Evolutionary conservation across 2,888 invertebrate genomes (phyloP).

Genomic region (Tillus elongatus): DNA sequence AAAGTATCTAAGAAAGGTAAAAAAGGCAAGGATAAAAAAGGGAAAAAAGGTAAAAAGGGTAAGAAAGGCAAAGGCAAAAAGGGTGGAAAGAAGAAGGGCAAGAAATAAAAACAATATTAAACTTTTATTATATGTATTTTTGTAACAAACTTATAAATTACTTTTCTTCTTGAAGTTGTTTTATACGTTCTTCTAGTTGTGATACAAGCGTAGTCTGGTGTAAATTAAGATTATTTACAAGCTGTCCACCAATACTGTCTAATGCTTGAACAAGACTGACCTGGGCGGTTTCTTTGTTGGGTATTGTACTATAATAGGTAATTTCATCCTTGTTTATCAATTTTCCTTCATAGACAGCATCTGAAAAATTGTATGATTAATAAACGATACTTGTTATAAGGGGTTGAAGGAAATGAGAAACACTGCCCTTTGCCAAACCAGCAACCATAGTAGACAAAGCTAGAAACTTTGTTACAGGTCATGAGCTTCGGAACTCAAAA

Average conservation of each 20-base stretch:
- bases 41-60: slow-evolving; percentile 20
- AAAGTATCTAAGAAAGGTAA: slow-evolving; percentile 14
- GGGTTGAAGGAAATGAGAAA: too few species aligned
- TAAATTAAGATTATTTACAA: slow-evolving; percentile 58
- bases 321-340: slow-evolving; percentile 62
- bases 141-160: slow-evolving; percentile 7
- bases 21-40: slow-evolving; percentile 18
- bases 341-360: slow-evolving; percentile 63
- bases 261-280: slow-evolving; percentile 61
- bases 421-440: too few species aligned
- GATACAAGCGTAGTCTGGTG: slow-evolving; percentile 60
- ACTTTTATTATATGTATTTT: slow-evolving; percentile 6
- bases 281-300: slow-evolving; percentile 55
- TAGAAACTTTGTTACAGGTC: too few species aligned
- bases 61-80: slow-evolving; percentile 14
- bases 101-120: slow-evolving; percentile 19
- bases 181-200: slow-evolving; percentile 53
- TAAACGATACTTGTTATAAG: too few species aligned
- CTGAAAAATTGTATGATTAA: slow-evolving; percentile 42
- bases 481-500: too few species aligned
- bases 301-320: slow-evolving; percentile 54
- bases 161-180: slow-evolving; percentile 30
- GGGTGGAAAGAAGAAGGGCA: slow-evolving; percentile 24
- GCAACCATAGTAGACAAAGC: too few species aligned
- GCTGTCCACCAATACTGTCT: slow-evolving; percentile 52